These are phyloP conservation scores for Hesperia comma DNA, from an alignment of 2,888 invertebrate genomes.

Conservation along the genomic window DNA sequence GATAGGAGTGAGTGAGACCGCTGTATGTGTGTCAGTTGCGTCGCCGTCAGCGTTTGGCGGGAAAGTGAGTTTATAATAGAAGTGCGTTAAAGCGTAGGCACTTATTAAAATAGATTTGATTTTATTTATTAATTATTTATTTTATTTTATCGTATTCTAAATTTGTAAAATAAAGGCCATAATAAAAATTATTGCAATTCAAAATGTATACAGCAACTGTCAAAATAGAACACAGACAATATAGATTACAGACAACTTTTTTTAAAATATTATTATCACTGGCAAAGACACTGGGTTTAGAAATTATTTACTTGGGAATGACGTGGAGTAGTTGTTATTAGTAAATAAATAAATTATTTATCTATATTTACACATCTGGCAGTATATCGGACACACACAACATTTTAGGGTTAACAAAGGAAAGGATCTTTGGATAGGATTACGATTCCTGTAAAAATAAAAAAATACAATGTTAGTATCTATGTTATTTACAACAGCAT, in stretches of 20 bases:
- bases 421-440: conserved; percentile 16
- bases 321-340: conserved; percentile 5
- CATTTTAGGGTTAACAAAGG: conserved; percentile 12
- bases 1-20: conserved; percentile 9
- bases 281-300: conserved; percentile 44
- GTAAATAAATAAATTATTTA: conserved; percentile 1
- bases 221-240: conserved; percentile 21
- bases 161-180: conserved; percentile 6
- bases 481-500: neutral
- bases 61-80: neutral
- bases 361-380: conserved; percentile 35
- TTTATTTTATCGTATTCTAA: conserved; percentile 1
- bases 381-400: conserved; percentile 29
- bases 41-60: neutral
- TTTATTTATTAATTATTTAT: conserved; percentile 1
- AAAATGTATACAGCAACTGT: conserved; percentile 15
- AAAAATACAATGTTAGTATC: neutral
- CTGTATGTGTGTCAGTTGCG: conserved; percentile 1
- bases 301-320: conserved; percentile 36
- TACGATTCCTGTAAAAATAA: conserved; percentile 22
- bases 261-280: conserved; percentile 42
- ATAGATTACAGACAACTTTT: conserved; percentile 4
- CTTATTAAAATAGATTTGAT: neutral
- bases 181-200: conserved; percentile 14
- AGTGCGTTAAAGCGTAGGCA: conserved; percentile 8